These are phyloP conservation scores for Ornithorhynchus anatinus DNA, from an alignment of 2,113 vertebrate genomes.

Conservation along the genomic window DNA sequence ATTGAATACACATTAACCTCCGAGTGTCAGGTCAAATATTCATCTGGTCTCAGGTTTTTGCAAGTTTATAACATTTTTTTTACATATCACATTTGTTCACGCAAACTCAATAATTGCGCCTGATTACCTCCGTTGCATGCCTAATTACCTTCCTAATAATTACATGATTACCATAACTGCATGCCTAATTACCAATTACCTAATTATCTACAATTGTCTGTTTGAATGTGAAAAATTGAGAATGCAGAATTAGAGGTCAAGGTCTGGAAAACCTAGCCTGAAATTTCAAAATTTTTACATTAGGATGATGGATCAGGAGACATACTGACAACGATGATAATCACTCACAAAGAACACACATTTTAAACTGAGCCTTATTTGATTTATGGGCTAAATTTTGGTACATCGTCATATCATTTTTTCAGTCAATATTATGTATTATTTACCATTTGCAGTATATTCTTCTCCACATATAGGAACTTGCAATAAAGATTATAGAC, in stretches of 20 bases:
- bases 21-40: neutral
- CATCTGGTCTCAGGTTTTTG: neutral
- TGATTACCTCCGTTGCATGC: neutral
- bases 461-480: too few relatives aligned
- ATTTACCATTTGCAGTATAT: too few relatives aligned
- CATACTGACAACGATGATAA: too few relatives aligned
- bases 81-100: neutral
- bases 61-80: neutral
- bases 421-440: too few relatives aligned
- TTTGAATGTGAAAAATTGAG: neutral
- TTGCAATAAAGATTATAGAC: too few relatives aligned
- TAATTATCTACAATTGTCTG: neutral
- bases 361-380: too few relatives aligned
- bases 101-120: conserved; percentile 1
- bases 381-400: too few relatives aligned
- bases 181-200: conserved; percentile 4
- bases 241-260: neutral
- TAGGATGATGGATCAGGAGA: too few relatives aligned
- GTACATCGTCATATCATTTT: too few relatives aligned
- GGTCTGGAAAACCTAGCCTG: neutral
- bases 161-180: neutral
- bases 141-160: neutral
- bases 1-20: too few relatives aligned
- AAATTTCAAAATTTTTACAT: neutral
- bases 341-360: too few relatives aligned